Conservation (phyloP, 1,140 invertebrate genomes). For the Frieseomelitta varia region DNA sequence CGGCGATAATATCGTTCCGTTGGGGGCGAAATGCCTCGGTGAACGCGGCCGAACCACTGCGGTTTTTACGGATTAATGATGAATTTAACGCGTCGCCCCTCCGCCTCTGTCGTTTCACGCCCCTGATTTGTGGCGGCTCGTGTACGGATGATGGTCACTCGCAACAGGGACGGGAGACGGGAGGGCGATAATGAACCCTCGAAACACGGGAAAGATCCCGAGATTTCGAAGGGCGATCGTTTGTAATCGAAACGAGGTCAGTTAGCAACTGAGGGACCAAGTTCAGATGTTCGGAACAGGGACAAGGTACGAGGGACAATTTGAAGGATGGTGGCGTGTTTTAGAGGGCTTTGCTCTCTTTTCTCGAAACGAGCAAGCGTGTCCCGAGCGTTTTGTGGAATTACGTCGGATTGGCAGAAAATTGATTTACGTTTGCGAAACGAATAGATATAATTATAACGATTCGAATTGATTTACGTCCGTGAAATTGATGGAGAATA, state of each 20-base stretch:
- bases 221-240: not conserved
- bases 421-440: too few relatives aligned
- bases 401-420: too few relatives aligned
- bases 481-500: not conserved
- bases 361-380: not conserved
- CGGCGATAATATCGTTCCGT: conserved; percentile 31
- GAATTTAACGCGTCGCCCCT: conserved; percentile 7
- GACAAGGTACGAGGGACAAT: not conserved
- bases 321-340: not conserved
- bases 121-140: not conserved
- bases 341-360: not conserved
- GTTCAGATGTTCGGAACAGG: not conserved
- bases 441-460: too few relatives aligned
- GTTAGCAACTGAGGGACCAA: not conserved
- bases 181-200: not conserved
- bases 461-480: too few relatives aligned
- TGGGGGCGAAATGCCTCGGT: conserved; percentile 21
- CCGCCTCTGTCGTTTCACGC: not conserved
- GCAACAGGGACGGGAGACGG: not conserved
- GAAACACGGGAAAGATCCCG: not conserved
- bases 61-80: conserved; percentile 44
- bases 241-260: not conserved
- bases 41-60: conserved; percentile 18
- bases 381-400: not conserved
- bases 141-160: not conserved